These are phyloP conservation scores for Rhinolophus sinicus DNA, from an alignment of 2,113 vertebrate genomes.

Conservation along the genomic window DNA sequence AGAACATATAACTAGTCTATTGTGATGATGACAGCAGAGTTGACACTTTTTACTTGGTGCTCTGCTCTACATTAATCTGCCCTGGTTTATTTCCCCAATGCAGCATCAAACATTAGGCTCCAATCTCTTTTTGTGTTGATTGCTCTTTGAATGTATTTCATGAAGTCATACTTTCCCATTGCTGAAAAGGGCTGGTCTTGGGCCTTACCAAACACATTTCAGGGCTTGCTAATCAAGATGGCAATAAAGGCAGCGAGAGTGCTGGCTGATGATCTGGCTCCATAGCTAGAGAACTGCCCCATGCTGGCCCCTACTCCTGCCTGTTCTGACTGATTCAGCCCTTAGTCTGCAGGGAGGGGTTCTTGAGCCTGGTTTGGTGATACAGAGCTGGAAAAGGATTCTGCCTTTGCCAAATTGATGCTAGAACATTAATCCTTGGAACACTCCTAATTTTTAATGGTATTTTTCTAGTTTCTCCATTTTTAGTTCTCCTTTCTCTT, in stretches of 20 bases:
- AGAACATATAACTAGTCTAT: background rate
- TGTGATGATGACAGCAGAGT: background rate
- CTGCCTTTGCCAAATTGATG: background rate
- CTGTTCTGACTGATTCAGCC: background rate
- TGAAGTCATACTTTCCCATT: background rate
- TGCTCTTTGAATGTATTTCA: background rate
- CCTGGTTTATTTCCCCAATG: background rate
- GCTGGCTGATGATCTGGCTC: background rate
- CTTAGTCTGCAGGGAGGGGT: accelerated
- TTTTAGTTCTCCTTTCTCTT: background rate
- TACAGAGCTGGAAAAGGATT: background rate
- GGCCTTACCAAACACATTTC: background rate
- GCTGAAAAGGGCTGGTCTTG: background rate
- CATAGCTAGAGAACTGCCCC: background rate
- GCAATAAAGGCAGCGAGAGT: background rate
- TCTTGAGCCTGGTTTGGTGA: background rate
- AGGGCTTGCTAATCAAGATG: background rate
- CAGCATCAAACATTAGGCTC: background rate
- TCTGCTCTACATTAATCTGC: background rate
- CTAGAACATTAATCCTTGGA: background rate
- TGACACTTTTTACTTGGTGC: background rate
- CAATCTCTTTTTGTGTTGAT: background rate
- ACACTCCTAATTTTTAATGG: background rate
- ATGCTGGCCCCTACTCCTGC: background rate
- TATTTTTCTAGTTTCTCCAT: background rate